A percentile compares a stretch with the other conserved stretches of the same genome.
Conservation (phyloP, 2,888 invertebrate species). For the Ellobium chinense region DNA sequence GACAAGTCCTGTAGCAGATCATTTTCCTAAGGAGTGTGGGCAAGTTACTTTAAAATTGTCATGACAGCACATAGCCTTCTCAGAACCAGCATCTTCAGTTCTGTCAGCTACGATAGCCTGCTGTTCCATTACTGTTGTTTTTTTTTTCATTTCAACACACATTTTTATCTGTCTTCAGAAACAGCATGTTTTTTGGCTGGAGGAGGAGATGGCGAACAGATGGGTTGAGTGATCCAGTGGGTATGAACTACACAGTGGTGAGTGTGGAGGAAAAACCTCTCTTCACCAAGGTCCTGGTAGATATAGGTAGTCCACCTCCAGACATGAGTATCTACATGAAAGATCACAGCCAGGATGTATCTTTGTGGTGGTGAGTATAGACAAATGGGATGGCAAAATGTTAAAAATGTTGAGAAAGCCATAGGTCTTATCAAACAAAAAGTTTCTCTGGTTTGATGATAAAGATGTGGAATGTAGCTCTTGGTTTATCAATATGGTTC, state of each 20-base stretch:
- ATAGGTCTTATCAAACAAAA: no score
- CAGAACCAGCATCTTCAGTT: background rate
- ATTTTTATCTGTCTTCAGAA: conserved; percentile 53
- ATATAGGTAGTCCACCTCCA: conserved; percentile 78
- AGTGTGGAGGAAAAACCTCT: conserved; percentile 70
- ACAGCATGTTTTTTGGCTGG: conserved; percentile 71
- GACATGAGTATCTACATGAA: conserved; percentile 42
- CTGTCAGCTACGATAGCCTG: no score
- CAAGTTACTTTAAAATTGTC: background rate
- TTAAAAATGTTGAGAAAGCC: no score
- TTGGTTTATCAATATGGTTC: no score
- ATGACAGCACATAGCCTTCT: background rate
- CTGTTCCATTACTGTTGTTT: background rate
- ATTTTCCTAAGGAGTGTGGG: background rate
- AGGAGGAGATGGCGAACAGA: conserved; percentile 75
- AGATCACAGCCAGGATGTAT: conserved; percentile 3
- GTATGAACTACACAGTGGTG: conserved; percentile 78
- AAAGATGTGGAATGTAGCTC: no score
- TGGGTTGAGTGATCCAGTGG: conserved; percentile 77
- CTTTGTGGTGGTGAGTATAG: conserved; percentile 27
- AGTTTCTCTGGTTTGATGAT: no score
- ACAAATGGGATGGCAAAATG: no score
- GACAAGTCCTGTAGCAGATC: no score
- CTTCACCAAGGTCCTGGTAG: conserved; percentile 80
- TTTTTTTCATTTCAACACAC: background rate